Evolutionary conservation across 2,888 invertebrate genomes (phyloP).

Genomic region (Dioctria linearis): DNA sequence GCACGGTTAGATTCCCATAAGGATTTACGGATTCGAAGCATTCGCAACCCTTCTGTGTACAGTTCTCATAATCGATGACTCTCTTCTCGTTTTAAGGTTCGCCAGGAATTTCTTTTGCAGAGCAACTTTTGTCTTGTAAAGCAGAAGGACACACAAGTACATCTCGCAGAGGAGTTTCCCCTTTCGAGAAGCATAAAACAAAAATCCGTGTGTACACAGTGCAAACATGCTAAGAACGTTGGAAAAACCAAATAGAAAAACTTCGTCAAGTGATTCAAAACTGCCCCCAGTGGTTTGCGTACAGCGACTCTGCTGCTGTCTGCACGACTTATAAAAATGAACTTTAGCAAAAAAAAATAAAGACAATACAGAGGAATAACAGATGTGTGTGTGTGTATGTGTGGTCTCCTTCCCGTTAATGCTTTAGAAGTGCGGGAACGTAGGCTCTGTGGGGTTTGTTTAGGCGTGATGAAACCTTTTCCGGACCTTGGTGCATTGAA

Average conservation of each 20-base stretch:
- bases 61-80: conserved; percentile 17
- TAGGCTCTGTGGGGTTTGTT: neutral
- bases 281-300: conserved; percentile 14
- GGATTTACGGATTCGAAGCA: conserved; percentile 1
- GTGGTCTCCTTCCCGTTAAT: neutral
- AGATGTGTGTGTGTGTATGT: neutral
- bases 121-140: neutral
- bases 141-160: neutral
- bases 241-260: conserved; percentile 3
- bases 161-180: neutral
- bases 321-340: conserved; percentile 9
- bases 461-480: neutral
- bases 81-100: neutral
- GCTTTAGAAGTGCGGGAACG: neutral
- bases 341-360: conserved; percentile 1
- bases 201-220: conserved; percentile 1
- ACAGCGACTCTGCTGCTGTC: neutral
- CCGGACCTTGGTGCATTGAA: conserved; percentile 13
- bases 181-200: neutral
- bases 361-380: neutral
- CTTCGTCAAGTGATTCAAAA: conserved; percentile 22
- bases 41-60: neutral
- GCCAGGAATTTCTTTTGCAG: neutral
- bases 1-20: neutral
- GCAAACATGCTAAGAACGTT: neutral